Evolutionary conservation across 2,888 invertebrate genomes (phyloP).

Genomic region (Sesia bembeciformis): DNA sequence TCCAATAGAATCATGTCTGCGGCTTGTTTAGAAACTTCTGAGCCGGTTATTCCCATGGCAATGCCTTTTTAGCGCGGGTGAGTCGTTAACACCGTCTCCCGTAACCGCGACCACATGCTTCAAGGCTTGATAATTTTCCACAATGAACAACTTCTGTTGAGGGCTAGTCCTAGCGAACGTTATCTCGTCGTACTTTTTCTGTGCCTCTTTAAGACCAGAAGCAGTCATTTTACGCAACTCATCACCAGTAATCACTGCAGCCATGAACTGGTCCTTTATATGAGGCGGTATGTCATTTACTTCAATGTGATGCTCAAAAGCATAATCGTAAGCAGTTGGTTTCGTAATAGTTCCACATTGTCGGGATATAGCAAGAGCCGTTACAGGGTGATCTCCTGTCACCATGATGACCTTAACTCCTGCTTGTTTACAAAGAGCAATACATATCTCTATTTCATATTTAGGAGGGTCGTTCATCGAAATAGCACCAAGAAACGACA

Average conservation of each 20-base stretch:
- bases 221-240: slow-evolving; percentile 75
- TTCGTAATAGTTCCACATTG: slow-evolving; percentile 78
- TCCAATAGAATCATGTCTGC: slow-evolving; percentile 94
- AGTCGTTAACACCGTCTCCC: slow-evolving; percentile 92
- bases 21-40: slow-evolving; percentile 89
- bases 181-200: slow-evolving; percentile 78
- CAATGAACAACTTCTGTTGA: slow-evolving; percentile 79
- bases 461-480: slow-evolving; percentile 84
- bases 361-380: slow-evolving; percentile 82
- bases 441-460: slow-evolving; percentile 78
- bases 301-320: slow-evolving; percentile 74
- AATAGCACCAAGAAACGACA: slow-evolving; percentile 77
- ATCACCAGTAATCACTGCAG: slow-evolving; percentile 60
- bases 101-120: slow-evolving; percentile 90
- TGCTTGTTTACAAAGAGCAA: slow-evolving; percentile 78
- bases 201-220: slow-evolving; percentile 70
- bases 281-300: slow-evolving; percentile 63
- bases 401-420: slow-evolving; percentile 84
- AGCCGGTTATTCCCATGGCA: slow-evolving; percentile 86
- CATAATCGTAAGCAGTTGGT: slow-evolving; percentile 81
- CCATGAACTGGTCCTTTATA: slow-evolving; percentile 49
- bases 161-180: slow-evolving; percentile 84
- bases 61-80: slow-evolving; percentile 89
- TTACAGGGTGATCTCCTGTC: slow-evolving; percentile 83
- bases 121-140: slow-evolving; percentile 85